These are phyloP conservation scores for Notocelia uddmanniana DNA, from an alignment of 2,888 invertebrate genomes.

Conservation along the genomic window DNA sequence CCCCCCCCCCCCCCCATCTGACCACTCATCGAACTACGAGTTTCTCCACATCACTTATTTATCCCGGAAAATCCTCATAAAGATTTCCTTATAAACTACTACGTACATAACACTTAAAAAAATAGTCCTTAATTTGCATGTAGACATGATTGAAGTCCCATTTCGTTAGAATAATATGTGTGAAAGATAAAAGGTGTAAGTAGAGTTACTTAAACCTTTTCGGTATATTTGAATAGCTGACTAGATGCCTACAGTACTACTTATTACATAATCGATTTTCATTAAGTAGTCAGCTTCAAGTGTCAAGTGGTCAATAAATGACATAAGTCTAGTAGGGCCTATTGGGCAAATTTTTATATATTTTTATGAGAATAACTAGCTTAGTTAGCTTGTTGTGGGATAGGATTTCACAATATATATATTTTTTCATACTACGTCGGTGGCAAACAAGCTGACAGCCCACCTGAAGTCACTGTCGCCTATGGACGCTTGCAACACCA, in stretches of 20 bases:
- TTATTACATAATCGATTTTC: slow-evolving; percentile 13
- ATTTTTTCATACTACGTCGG: no score
- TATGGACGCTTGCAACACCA: no score
- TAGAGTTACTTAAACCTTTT: background rate
- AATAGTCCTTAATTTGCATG: no score
- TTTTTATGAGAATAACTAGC: background rate
- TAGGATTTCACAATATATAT: no score
- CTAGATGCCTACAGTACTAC: background rate
- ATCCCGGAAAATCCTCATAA: slow-evolving; percentile 14
- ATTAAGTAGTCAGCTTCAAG: background rate
- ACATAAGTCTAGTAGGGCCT: background rate
- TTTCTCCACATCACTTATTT: slow-evolving; percentile 36
- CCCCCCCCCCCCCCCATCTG: background rate
- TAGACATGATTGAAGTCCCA: background rate
- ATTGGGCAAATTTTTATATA: background rate
- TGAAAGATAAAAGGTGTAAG: background rate
- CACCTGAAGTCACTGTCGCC: no score
- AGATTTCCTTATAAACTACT: background rate
- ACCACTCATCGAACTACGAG: slow-evolving; percentile 5
- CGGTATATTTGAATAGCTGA: background rate
- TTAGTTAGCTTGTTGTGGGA: no score
- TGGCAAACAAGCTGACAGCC: no score
- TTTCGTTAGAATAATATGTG: background rate
- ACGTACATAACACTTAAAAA: no score
- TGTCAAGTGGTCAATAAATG: slow-evolving; percentile 15